Percentiles rank a stretch among this genome's conserved stretches.
These are phyloP conservation scores for Apeltes quadracus DNA, from an alignment of 2,113 vertebrate genomes.

Conservation along the genomic window DNA sequence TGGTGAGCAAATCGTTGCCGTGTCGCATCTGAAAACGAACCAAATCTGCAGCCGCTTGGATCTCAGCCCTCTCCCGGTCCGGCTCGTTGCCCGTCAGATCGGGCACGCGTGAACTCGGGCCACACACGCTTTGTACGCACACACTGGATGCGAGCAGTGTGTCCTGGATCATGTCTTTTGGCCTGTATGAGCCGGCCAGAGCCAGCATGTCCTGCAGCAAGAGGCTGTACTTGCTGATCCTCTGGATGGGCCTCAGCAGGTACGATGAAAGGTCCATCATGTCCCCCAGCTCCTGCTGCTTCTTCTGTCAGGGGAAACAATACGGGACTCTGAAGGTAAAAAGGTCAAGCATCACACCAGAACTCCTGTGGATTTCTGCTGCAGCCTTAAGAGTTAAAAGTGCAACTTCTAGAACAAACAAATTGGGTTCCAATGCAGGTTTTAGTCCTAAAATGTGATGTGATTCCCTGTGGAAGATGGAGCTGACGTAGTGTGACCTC, in stretches of 20 bases:
- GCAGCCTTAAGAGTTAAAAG: neutral
- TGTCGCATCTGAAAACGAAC: conserved; percentile 83
- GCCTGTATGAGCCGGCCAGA: conserved; percentile 50
- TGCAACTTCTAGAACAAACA: neutral
- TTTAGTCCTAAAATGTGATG: neutral
- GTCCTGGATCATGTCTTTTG: conserved; percentile 47
- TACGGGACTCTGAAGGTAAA: neutral
- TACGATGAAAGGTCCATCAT: conserved; percentile 84
- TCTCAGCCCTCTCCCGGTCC: conserved; percentile 69
- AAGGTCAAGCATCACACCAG: neutral
- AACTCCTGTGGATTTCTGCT: neutral
- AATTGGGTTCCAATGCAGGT: neutral
- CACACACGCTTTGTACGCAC: conserved; percentile 24
- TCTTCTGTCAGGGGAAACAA: conserved; percentile 65
- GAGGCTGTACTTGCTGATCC: conserved; percentile 85
- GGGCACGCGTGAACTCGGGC: conserved; percentile 19
- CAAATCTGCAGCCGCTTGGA: conserved; percentile 77
- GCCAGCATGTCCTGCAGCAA: conserved; percentile 80
- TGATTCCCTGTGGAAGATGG: neutral
- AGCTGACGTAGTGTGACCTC: neutral
- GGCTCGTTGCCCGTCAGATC: conserved; percentile 51
- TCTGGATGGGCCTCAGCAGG: conserved; percentile 83
- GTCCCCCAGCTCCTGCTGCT: conserved; percentile 81
- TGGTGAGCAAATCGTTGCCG: conserved; percentile 82
- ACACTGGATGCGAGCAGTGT: conserved; percentile 16